Percentiles rank a stretch among this genome's conserved stretches.
phyloP scores from a whole-genome alignment of 2,113 vertebrate genomes.

The Corydoras sp. region DNA sequence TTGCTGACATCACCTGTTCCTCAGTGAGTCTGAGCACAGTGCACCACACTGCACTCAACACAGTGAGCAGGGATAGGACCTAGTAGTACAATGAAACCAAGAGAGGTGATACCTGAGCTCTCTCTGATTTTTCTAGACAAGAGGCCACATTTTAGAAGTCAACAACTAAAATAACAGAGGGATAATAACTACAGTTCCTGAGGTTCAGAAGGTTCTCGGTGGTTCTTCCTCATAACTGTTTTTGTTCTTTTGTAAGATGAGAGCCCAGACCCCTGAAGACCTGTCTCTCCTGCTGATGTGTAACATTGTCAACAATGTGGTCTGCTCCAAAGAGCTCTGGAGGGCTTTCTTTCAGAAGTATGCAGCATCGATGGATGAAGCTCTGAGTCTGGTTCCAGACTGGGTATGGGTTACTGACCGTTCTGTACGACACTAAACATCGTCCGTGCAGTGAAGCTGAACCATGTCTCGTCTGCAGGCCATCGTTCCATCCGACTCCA shows the following conservation, averaged over 20 bases:
- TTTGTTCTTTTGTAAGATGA: neutral
- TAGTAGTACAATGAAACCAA: no score
- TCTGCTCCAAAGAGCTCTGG: neutral
- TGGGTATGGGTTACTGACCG: neutral
- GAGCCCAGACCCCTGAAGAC: neutral
- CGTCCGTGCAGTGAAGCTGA: neutral
- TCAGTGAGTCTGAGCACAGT: slow-evolving; percentile 30
- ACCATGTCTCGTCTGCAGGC: neutral
- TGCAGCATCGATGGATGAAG: slow-evolving; percentile 12
- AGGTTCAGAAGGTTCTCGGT: no score
- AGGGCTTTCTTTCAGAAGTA: neutral
- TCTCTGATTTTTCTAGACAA: no score
- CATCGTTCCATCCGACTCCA: neutral
- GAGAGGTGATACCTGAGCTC: no score
- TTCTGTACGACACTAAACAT: neutral
- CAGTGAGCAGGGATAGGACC: no score
- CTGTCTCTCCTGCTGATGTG: neutral
- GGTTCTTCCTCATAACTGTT: neutral
- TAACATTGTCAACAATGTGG: neutral
- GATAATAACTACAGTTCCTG: no score
- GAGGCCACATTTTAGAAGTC: no score
- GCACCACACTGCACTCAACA: neutral
- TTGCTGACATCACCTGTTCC: slow-evolving; percentile 46
- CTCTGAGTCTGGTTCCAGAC: slow-evolving; percentile 12
- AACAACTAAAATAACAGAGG: no score